phyloP scores from a whole-genome alignment of 1,140 invertebrate species.

The Atta colombica region DNA sequence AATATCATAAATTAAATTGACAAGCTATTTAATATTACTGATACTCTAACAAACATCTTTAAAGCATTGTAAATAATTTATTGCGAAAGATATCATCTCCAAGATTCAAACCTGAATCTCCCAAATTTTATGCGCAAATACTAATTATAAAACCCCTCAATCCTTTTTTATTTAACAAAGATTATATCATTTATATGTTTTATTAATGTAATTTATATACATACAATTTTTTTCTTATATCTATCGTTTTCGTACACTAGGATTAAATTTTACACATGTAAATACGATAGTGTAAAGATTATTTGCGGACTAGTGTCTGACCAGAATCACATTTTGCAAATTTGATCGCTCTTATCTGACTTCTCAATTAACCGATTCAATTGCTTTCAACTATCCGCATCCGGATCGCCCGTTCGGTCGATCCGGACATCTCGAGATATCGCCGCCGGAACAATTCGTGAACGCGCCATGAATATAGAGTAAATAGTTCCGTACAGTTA shows the following conservation, averaged over 20 bases:
- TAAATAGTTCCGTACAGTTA: conserved; percentile 56
- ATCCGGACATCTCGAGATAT: conserved; percentile 43
- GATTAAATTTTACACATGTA: background rate
- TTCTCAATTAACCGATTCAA: conserved; percentile 39
- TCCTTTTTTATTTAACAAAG: background rate
- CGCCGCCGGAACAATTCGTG: conserved; percentile 39
- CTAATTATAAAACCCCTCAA: too few relatives aligned
- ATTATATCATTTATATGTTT: background rate
- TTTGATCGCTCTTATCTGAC: background rate
- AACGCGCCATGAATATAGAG: conserved; percentile 53
- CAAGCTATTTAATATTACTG: too few relatives aligned
- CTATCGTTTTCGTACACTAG: background rate
- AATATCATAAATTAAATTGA: too few relatives aligned
- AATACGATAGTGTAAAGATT: background rate
- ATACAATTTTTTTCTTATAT: background rate
- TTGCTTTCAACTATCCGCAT: conserved; percentile 39
- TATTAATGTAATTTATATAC: background rate
- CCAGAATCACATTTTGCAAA: conserved; percentile 4
- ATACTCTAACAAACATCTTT: too few relatives aligned
- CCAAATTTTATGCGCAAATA: too few relatives aligned
- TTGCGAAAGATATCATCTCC: too few relatives aligned
- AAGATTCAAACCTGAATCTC: too few relatives aligned
- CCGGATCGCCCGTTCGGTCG: conserved; percentile 16
- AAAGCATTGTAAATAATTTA: too few relatives aligned
- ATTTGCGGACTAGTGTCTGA: background rate